Conservation (phyloP, 2,888 invertebrate genomes). For the Plebejus anna region DNA sequence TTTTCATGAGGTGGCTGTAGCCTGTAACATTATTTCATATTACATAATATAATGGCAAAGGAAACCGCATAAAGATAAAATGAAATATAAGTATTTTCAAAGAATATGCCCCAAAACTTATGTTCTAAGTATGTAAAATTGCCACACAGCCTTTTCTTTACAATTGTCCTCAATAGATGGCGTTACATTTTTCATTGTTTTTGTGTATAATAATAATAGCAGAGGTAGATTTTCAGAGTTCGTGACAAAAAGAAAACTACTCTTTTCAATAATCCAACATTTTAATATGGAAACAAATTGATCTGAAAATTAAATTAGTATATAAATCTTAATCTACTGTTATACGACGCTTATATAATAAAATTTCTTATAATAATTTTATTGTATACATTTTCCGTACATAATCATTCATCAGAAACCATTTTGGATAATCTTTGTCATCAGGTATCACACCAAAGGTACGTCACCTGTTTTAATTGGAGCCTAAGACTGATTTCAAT, state of each 20-base stretch:
- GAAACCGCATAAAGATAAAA: neutral
- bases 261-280: neutral
- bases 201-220: neutral
- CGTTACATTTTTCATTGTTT: neutral
- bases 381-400: constrained; percentile 19
- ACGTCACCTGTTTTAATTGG: neutral
- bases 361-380: constrained; percentile 31
- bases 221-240: neutral
- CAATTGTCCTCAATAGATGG: neutral
- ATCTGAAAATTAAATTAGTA: constrained; percentile 40
- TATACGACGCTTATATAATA: constrained; percentile 41
- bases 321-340: constrained; percentile 54
- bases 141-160: neutral
- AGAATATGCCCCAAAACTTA: constrained; percentile 41
- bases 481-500: constrained; percentile 3
- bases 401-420: neutral
- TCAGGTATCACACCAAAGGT: neutral
- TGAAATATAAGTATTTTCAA: neutral
- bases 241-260: constrained; percentile 21
- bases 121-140: constrained; percentile 42
- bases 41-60: neutral
- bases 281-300: constrained; percentile 20
- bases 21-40: neutral
- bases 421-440: neutral
- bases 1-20: neutral